Percentiles rank a stretch among this genome's conserved stretches.
phyloP scores from a whole-genome alignment of 2,797 vertebrate species.

The Silurus aristotelis region DNA sequence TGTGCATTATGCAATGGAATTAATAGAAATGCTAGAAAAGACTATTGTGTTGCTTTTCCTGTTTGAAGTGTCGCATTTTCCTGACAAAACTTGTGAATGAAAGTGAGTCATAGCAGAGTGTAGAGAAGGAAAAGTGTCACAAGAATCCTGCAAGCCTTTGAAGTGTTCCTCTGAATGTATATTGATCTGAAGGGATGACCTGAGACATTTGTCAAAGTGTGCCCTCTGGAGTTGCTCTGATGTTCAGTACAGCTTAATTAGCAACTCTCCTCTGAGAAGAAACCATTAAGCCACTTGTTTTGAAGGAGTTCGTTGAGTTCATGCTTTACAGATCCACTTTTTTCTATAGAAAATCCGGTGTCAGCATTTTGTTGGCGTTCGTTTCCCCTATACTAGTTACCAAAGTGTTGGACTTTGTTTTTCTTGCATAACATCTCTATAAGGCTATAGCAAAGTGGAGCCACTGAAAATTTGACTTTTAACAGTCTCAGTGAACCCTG shows the following conservation, averaged over 20 bases:
- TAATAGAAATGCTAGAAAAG: constrained; percentile 17
- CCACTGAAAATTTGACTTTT: too few species aligned
- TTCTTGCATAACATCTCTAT: too few species aligned
- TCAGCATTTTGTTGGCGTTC: constrained; percentile 29
- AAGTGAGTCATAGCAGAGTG: constrained; percentile 38
- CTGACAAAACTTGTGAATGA: constrained; percentile 54
- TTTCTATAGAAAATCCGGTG: constrained; percentile 27
- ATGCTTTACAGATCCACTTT: constrained; percentile 36
- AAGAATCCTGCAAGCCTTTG: constrained; percentile 51
- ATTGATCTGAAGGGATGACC: constrained; percentile 53
- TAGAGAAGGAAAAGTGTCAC: constrained; percentile 32
- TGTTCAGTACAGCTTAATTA: constrained; percentile 53
- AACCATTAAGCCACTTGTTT: constrained; percentile 38
- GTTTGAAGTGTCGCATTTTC: constrained; percentile 54
- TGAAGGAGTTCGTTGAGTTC: constrained; percentile 50
- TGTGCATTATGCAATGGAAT: constrained; percentile 27
- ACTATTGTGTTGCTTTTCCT: constrained; percentile 50
- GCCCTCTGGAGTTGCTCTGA: constrained; percentile 44
- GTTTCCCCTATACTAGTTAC: background rate
- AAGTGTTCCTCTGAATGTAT: constrained; percentile 54
- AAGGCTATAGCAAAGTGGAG: too few species aligned
- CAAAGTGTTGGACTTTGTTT: too few species aligned
- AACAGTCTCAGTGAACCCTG: too few species aligned
- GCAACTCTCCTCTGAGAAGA: constrained; percentile 45
- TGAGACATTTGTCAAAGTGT: constrained; percentile 52